Conservation (phyloP, 2,888 invertebrate genomes). For the Carterocephalus palaemon region DNA sequence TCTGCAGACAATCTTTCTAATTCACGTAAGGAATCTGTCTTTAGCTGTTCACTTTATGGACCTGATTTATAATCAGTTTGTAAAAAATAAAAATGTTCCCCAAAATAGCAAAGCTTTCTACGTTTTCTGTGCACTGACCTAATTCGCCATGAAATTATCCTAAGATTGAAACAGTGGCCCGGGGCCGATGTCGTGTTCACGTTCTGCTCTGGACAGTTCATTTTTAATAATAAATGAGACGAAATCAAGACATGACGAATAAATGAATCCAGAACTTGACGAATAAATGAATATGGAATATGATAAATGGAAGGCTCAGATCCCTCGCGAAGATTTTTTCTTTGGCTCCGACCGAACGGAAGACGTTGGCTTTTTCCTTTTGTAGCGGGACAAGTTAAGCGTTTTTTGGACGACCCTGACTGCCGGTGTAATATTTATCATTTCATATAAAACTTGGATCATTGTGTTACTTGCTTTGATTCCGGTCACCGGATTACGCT, state of each 20-base stretch:
- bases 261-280: slow-evolving; percentile 81
- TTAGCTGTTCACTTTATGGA: too few species aligned
- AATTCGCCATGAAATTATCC: slow-evolving; percentile 74
- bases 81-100: too few species aligned
- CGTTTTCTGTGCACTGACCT: slow-evolving; percentile 41
- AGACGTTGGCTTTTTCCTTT: slow-evolving; percentile 78
- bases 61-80: too few species aligned
- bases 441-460: slow-evolving; percentile 69
- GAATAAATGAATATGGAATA: slow-evolving; percentile 80
- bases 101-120: slow-evolving; percentile 2
- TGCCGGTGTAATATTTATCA: slow-evolving; percentile 75
- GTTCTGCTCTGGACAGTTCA: slow-evolving; percentile 77
- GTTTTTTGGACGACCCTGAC: slow-evolving; percentile 72
- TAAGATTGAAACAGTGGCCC: slow-evolving; percentile 75
- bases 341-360: slow-evolving; percentile 76
- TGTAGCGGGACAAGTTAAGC: slow-evolving; percentile 78
- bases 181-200: slow-evolving; percentile 63
- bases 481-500: slow-evolving; percentile 41
- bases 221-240: slow-evolving; percentile 81
- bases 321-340: slow-evolving; percentile 78
- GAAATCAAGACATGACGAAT: slow-evolving; percentile 80
- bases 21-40: too few species aligned
- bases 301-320: slow-evolving; percentile 76
- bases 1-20: too few species aligned
- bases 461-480: slow-evolving; percentile 58